Conservation (phyloP, 2,113 vertebrate genomes). For the cat (Felis catus) region F.catus_Fca126_mat1.0 CM031413.1:109780501-109781000, state of each 20-base stretch:
- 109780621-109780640: background rate
- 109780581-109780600: background rate
- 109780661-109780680: background rate
- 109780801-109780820: background rate
- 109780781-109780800: background rate
- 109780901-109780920: background rate
- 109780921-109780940: background rate
- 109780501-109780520: background rate
- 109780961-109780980: background rate
- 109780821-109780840: background rate
- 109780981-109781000: background rate
- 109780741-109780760: background rate
- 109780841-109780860: background rate
- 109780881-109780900: background rate
- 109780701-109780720: background rate
- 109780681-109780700: background rate
- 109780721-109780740: background rate
- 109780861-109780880: background rate
- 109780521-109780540: background rate
- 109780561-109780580: background rate
- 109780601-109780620: background rate
- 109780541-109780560: background rate
- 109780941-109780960: background rate
- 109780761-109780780: background rate
- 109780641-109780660: background rate